phyloP scores from a whole-genome alignment of 1,140 invertebrate genomes.

The Calephelis nemesis region DNA sequence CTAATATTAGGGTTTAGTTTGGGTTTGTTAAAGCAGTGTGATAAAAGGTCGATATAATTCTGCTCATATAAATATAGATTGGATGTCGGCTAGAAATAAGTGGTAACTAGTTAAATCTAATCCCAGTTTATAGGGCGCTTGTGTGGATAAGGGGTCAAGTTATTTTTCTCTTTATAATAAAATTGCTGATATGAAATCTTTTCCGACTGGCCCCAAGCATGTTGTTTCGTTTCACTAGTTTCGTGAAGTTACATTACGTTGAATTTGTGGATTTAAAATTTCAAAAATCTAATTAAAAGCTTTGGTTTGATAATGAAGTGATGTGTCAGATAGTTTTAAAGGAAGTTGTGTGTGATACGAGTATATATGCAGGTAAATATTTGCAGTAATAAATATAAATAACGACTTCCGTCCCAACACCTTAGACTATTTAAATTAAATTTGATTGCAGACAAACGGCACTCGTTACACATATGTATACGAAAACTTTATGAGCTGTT shows the following conservation, averaged over 20 bases:
- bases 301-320: too few relatives aligned
- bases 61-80: conserved; percentile 14
- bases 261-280: too few relatives aligned
- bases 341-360: too few relatives aligned
- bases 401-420: too few relatives aligned
- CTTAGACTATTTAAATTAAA: too few relatives aligned
- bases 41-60: neutral
- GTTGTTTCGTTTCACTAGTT: neutral
- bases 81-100: conserved; percentile 4
- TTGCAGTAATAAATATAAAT: too few relatives aligned
- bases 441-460: neutral
- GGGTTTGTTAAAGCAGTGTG: neutral
- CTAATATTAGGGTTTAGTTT: too few relatives aligned
- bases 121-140: conserved; percentile 8
- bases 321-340: too few relatives aligned
- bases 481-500: neutral
- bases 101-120: neutral
- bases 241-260: too few relatives aligned
- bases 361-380: too few relatives aligned
- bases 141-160: neutral
- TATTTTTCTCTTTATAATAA: conserved; percentile 15
- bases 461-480: neutral
- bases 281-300: too few relatives aligned
- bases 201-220: neutral
- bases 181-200: conserved; percentile 3